Base-by-base conservation (phyloP, 1,140 invertebrate genomes). In the Solenopsis fugax region DNA sequence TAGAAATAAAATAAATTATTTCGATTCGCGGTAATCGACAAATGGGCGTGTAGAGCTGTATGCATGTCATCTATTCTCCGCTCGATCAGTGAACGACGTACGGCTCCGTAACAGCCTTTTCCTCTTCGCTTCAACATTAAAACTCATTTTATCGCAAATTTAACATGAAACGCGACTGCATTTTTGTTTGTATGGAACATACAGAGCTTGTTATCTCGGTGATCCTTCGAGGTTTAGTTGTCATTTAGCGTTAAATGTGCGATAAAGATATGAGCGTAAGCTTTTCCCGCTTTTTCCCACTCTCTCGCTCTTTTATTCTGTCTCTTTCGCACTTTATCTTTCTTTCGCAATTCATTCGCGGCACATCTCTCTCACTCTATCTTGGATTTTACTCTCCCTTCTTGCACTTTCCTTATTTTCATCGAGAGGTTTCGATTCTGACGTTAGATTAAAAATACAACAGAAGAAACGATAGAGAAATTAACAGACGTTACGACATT, bases 401-500 rank as follows among this genome's bases (percentile, higher is more conserved):
- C 72, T 58, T 29, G 48, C 45, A 76, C 13, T 34, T 48, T 62
- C 48, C 50, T 78, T 34, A 54, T 56, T 29, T 78, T 60, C 18
- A n/a, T 80, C 73, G 48, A 82, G 21, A 89, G 80, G 84, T 82
- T 81, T 29, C 75, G 69, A 58, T 86, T 67, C 85, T 86, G 89
- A 91, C 84, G 86, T 29, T 29, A 29, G 29, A 29, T 87, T 76
- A 48, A 64, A 77, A 41, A 41, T 64, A 64, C 16, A 65, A 77
- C 90, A 91, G 81, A 92, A 91, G 75, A 89, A 90, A 84, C 82
- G 29, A 90, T 86, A 90, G 89, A 91, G 87, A 90, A 93, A 92
- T 88, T 87, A 91, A 92, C 89, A 90, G 87, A 89, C 89, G 87
- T 93, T 91, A 91, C 87, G 85, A 92, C 89, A 85, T 91, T 89